Conservation (phyloP, 2,113 vertebrate genomes). For the Xiphophorus hellerii region DNA sequence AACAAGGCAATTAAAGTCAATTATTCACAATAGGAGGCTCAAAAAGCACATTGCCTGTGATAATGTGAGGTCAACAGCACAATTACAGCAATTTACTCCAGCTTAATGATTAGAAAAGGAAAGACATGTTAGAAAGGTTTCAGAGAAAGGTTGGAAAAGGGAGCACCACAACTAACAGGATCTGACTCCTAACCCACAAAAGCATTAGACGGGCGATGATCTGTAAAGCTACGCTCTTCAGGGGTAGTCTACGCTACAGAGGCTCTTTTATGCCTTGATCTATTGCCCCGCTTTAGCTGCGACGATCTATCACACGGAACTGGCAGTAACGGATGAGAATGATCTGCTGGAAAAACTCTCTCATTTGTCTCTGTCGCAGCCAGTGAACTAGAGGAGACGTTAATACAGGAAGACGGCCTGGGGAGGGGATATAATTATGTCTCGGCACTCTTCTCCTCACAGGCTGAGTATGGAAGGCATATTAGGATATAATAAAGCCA, state of each 20-base stretch:
- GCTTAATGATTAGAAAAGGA: slow-evolving; percentile 54
- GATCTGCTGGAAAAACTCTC: slow-evolving; percentile 85
- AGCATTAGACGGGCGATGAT: slow-evolving; percentile 83
- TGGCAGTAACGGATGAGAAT: slow-evolving; percentile 87
- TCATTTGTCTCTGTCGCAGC: slow-evolving; percentile 88
- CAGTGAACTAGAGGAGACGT: slow-evolving; percentile 84
- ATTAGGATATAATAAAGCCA: slow-evolving; percentile 81
- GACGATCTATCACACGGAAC: slow-evolving; percentile 84
- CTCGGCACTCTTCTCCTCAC: slow-evolving; percentile 78
- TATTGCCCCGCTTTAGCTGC: slow-evolving; percentile 81
- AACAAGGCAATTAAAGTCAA: slow-evolving; percentile 1
- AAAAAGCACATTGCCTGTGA: slow-evolving; percentile 15
- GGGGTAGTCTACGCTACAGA: slow-evolving; percentile 73
- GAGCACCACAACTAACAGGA: slow-evolving; percentile 65
- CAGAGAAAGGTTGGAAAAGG: slow-evolving; percentile 16
- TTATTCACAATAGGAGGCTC: neutral
- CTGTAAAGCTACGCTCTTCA: slow-evolving; percentile 77
- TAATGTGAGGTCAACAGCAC: slow-evolving; percentile 37
- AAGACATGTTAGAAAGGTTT: slow-evolving; percentile 14
- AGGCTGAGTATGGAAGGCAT: slow-evolving; percentile 76
- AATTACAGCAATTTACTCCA: slow-evolving; percentile 66
- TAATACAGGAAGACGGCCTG: slow-evolving; percentile 84
- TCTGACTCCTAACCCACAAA: slow-evolving; percentile 80
- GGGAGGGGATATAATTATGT: slow-evolving; percentile 87
- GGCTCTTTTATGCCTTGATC: slow-evolving; percentile 84